Evolutionary conservation across 1,140 invertebrate genomes (phyloP).

Genomic region (Drosophila equinoxialis): DNA sequence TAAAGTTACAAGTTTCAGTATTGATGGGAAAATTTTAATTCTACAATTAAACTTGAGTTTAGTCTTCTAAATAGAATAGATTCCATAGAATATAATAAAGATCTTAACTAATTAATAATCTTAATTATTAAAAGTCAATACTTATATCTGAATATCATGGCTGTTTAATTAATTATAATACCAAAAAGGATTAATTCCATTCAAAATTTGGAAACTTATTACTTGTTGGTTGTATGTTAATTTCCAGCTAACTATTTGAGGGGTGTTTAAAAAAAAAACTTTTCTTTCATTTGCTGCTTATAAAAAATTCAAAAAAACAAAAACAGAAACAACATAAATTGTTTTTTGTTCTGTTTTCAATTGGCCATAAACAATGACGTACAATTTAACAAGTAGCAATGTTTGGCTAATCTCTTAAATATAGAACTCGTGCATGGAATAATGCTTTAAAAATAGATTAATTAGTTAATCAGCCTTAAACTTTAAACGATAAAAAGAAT

Average conservation of each 20-base stretch:
- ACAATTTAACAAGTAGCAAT: slow-evolving; percentile 36
- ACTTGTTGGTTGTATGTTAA: background rate
- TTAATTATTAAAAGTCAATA: no score
- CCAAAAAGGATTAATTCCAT: no score
- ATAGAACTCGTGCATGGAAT: slow-evolving; percentile 53
- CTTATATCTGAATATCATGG: no score
- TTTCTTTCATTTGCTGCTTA: slow-evolving; percentile 18
- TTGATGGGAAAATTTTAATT: no score
- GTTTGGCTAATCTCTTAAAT: slow-evolving; percentile 57
- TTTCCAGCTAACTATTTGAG: slow-evolving; percentile 33
- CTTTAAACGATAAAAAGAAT: slow-evolving; percentile 3
- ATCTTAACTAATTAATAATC: no score
- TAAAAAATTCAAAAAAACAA: slow-evolving; percentile 5
- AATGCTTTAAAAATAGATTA: slow-evolving; percentile 59
- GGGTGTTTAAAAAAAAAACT: slow-evolving; percentile 23
- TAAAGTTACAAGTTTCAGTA: no score
- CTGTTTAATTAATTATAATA: no score
- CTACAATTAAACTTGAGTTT: no score
- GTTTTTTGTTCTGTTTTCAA: slow-evolving; percentile 12
- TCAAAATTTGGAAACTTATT: background rate
- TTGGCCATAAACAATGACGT: slow-evolving; percentile 59
- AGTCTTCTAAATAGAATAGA: no score
- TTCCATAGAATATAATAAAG: no score
- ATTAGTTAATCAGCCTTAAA: slow-evolving; percentile 45
- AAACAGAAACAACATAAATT: slow-evolving; percentile 25